Conservation (phyloP, 2,888 invertebrate genomes). For the Cantharis rufa region DNA sequence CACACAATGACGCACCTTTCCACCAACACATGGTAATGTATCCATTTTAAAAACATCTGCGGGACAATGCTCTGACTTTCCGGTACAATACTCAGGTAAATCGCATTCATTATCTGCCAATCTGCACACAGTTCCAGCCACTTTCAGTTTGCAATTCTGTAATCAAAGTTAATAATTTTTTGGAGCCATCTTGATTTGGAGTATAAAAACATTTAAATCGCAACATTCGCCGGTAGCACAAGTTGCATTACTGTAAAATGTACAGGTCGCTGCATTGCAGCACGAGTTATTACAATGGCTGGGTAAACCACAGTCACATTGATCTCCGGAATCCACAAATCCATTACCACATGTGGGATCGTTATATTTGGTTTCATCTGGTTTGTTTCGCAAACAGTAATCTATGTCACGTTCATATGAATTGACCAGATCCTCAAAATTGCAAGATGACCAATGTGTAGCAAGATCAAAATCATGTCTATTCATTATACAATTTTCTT, state of each 20-base stretch:
- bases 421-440: slow-evolving; percentile 83
- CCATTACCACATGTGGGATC: slow-evolving; percentile 95
- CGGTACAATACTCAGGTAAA: slow-evolving; percentile 93
- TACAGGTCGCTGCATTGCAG: slow-evolving; percentile 84
- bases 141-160: slow-evolving; percentile 74
- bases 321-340: slow-evolving; percentile 93
- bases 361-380: slow-evolving; percentile 71
- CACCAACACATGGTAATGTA: slow-evolving; percentile 77
- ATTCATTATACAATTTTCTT: slow-evolving; percentile 92
- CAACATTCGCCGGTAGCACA: slow-evolving; percentile 97
- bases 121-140: slow-evolving; percentile 81
- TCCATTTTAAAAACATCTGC: slow-evolving; percentile 88
- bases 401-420: slow-evolving; percentile 97
- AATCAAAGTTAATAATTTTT: slow-evolving; percentile 35
- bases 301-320: slow-evolving; percentile 88
- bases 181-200: not conserved
- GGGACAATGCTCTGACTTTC: slow-evolving; percentile 92
- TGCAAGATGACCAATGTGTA: slow-evolving; percentile 94
- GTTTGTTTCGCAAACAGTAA: slow-evolving; percentile 89
- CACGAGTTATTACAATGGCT: slow-evolving; percentile 82
- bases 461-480: slow-evolving; percentile 45
- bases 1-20: slow-evolving; percentile 56
- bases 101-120: slow-evolving; percentile 88
- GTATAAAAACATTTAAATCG: slow-evolving; percentile 68
- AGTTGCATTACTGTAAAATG: slow-evolving; percentile 82